A percentile compares a stretch with the other conserved stretches of the same genome.
phyloP scores from a whole-genome alignment of 2,113 vertebrate genomes.

The Poeciliopsis occidentalis region DNA sequence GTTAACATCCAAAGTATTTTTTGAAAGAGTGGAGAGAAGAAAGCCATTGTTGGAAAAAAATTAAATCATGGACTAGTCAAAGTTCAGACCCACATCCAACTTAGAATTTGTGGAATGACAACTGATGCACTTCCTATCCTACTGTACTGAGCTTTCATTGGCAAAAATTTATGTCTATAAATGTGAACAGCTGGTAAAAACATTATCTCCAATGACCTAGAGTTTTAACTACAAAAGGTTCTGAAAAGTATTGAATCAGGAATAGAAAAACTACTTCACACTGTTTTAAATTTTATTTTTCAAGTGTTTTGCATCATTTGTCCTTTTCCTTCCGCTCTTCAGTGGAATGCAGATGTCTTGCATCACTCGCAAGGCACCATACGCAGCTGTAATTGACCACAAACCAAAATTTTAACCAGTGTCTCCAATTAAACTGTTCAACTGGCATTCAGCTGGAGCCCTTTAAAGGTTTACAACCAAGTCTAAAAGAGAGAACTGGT shows the following conservation, averaged over 20 bases:
- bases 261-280: not conserved
- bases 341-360: not conserved
- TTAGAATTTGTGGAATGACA: too few relatives aligned
- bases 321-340: not conserved
- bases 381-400: slow-evolving; percentile 53
- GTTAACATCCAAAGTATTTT: not conserved
- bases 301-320: not conserved
- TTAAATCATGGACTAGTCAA: not conserved
- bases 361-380: slow-evolving; percentile 40
- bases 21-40: not conserved
- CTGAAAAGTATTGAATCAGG: not conserved
- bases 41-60: not conserved
- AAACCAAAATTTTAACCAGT: slow-evolving; percentile 36
- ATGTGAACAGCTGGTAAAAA: not conserved
- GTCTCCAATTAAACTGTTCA: slow-evolving; percentile 60
- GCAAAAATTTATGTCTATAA: too few relatives aligned
- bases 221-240: not conserved
- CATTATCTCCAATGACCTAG: not conserved
- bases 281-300: not conserved
- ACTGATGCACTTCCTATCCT: too few relatives aligned
- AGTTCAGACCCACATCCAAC: not conserved
- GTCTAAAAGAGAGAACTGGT: slow-evolving; percentile 48
- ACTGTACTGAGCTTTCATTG: too few relatives aligned
- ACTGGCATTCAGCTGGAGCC: slow-evolving; percentile 40
- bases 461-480: slow-evolving; percentile 54